Conservation (phyloP, 2,888 invertebrate genomes). For the Cataglyphis rosenhaueri region DNA sequence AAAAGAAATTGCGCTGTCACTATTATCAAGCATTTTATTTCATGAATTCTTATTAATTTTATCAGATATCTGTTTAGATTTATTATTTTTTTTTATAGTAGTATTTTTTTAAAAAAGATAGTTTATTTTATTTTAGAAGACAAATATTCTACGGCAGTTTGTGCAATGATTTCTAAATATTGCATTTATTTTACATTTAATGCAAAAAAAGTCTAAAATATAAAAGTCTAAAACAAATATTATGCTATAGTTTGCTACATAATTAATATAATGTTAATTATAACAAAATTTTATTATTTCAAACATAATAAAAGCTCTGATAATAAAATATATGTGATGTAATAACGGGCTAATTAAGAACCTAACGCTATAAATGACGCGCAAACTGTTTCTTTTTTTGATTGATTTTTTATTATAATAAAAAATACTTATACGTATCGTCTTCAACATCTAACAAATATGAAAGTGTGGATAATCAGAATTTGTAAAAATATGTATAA, state of each 20-base stretch:
- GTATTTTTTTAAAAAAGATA: slow-evolving; percentile 26
- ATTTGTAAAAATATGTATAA: too few species aligned
- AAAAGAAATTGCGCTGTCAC: background rate
- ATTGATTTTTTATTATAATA: too few species aligned
- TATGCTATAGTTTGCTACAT: background rate
- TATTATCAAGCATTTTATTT: slow-evolving; percentile 4
- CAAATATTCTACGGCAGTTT: background rate
- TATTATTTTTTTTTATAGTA: background rate
- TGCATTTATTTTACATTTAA: background rate
- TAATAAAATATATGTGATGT: too few species aligned
- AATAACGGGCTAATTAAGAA: too few species aligned
- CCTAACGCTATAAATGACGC: too few species aligned
- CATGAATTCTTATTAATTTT: slow-evolving; percentile 19
- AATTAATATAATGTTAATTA: background rate
- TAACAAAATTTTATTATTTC: background rate
- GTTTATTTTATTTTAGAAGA: background rate
- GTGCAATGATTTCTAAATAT: slow-evolving; percentile 6
- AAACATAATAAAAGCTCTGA: too few species aligned
- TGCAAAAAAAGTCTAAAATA: background rate
- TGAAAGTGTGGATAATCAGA: too few species aligned
- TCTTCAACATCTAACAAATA: too few species aligned
- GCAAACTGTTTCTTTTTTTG: too few species aligned
- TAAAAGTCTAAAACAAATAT: background rate
- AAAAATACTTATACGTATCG: too few species aligned
- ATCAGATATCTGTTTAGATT: slow-evolving; percentile 24